Evolutionary conservation across 2,797 vertebrate species (phyloP).

Genomic region (Acropternis orthonyx): DNA sequence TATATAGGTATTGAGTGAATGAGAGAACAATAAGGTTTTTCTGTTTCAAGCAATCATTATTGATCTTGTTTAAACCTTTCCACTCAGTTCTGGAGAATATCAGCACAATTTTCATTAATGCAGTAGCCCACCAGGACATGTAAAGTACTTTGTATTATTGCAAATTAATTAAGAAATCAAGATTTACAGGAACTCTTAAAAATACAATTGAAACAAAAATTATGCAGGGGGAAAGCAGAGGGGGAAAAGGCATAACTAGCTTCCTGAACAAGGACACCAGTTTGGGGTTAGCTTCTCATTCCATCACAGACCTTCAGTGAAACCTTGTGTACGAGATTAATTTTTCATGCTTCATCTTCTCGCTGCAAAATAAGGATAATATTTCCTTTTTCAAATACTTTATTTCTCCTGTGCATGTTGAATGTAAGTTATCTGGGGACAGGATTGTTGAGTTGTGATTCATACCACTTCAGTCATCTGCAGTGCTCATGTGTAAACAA

Average conservation of each 20-base stretch:
- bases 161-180: not conserved
- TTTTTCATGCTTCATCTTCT: not conserved
- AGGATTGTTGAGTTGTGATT: not conserved
- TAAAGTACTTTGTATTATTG: not conserved
- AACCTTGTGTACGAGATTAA: not conserved
- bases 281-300: not conserved
- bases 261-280: not conserved
- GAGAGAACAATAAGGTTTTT: not conserved
- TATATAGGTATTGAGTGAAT: not conserved
- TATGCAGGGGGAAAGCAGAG: not conserved
- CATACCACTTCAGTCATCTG: not conserved
- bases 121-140: not conserved
- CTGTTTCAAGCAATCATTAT: not conserved
- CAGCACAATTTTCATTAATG: not conserved
- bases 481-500: rapidly evolving
- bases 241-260: not conserved
- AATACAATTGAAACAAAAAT: not conserved
- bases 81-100: not conserved
- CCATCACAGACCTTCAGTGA: not conserved
- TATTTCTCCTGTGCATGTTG: not conserved
- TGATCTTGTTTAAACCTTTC: not conserved
- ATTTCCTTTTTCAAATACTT: not conserved
- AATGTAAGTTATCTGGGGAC: not conserved
- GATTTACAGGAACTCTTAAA: not conserved
- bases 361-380: not conserved